phyloP scores from a whole-genome alignment of 2,113 vertebrate genomes.

The Ondatra zibethicus region DNA sequence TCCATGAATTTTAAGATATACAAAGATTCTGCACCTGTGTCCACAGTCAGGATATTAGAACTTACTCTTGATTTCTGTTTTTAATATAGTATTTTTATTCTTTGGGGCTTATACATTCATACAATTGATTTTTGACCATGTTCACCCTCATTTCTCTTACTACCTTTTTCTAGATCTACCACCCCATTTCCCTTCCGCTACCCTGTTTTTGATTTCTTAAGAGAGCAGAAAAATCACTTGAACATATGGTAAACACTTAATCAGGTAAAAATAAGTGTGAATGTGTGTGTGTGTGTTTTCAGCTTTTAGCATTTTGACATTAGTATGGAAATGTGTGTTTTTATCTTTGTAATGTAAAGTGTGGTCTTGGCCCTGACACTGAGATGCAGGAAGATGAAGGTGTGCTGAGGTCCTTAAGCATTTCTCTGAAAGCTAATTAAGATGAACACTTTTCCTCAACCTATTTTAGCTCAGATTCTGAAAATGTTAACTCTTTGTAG shows the following conservation, averaged over 20 bases:
- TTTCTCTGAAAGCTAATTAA: conserved; percentile 52
- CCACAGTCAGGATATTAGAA: background rate
- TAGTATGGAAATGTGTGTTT: background rate
- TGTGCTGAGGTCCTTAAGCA: background rate
- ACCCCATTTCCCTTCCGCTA: background rate
- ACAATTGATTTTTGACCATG: background rate
- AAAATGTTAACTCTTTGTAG: conserved; percentile 61
- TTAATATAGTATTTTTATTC: background rate
- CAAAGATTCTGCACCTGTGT: background rate
- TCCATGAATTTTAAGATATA: conserved; percentile 1
- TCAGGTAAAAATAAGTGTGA: conserved; percentile 27
- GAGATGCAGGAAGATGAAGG: background rate
- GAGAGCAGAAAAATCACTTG: conserved; percentile 19
- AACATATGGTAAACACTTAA: conserved; percentile 29
- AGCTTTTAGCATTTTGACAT: conserved; percentile 25
- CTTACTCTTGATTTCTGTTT: background rate
- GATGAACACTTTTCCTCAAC: conserved; percentile 8
- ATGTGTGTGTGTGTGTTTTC: background rate
- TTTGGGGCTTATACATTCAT: background rate
- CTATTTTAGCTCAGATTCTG: conserved; percentile 33
- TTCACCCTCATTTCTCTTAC: background rate
- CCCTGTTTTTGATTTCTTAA: background rate
- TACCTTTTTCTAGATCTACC: too few species aligned
- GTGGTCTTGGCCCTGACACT: background rate
- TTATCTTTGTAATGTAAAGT: background rate